Percentiles rank a stretch among this genome's conserved stretches.
These are phyloP conservation scores for Heliornis fulica DNA, from an alignment of 2,113 vertebrate species.

Conservation along the genomic window DNA sequence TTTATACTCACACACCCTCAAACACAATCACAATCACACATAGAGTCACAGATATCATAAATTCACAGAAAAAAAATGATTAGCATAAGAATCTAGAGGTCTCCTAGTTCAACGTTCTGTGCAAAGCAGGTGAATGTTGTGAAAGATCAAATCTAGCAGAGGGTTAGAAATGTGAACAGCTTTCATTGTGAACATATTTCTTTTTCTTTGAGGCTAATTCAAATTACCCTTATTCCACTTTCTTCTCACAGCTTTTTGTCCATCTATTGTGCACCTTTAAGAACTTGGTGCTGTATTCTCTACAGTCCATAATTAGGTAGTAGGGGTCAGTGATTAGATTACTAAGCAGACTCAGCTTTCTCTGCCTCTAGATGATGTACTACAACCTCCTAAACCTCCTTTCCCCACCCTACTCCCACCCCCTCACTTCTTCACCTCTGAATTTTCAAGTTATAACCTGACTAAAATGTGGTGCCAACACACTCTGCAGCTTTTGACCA, in stretches of 20 bases:
- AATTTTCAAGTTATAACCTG: not conserved
- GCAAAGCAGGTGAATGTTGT: not conserved
- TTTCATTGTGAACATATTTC: not conserved
- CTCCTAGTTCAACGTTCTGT: not conserved
- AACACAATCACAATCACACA: not conserved
- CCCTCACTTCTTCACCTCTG: not conserved
- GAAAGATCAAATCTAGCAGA: not conserved
- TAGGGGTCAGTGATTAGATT: not conserved
- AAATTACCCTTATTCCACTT: not conserved
- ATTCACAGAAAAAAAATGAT: not conserved
- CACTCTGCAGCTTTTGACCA: not conserved
- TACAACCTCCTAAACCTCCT: not conserved
- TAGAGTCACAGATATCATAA: not conserved
- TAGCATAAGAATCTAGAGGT: not conserved
- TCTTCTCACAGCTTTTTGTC: not conserved
- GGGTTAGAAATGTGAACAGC: not conserved
- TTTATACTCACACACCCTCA: not conserved
- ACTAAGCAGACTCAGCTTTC: not conserved
- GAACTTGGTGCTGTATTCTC: not conserved
- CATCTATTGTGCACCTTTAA: not conserved
- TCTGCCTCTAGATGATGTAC: not conserved
- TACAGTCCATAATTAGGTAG: not conserved
- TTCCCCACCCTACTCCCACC: accelerated
- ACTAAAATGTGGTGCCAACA: not conserved
- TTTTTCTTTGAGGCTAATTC: not conserved